Conservation (phyloP, 2,797 vertebrate genomes). For the Macropus fuliginosus region DNA sequence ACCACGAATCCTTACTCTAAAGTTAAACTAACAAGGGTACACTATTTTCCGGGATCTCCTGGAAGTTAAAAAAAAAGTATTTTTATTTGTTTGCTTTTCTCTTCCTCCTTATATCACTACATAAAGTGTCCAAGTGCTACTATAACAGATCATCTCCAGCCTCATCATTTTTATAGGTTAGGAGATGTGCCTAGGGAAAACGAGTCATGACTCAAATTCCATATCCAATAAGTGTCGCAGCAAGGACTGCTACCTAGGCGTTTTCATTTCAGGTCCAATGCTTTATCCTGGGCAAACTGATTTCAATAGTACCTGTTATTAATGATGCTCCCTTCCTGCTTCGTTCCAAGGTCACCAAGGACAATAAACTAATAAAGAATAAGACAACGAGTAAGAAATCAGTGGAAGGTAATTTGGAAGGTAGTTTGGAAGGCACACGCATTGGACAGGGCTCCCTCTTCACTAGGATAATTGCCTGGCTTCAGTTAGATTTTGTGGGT, state of each 20-base stretch:
- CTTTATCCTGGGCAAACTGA: neutral
- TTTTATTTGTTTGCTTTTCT: neutral
- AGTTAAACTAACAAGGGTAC: neutral
- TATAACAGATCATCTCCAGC: neutral
- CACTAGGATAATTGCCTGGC: constrained; percentile 55
- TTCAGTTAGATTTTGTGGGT: constrained; percentile 38
- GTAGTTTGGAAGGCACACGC: neutral
- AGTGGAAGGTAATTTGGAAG: neutral
- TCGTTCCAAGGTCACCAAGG: neutral
- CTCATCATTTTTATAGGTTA: neutral
- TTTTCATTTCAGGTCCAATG: neutral
- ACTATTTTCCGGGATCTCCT: neutral
- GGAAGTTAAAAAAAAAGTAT: neutral
- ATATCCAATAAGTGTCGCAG: neutral
- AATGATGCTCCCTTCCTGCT: neutral
- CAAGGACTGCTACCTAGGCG: neutral
- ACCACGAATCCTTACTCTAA: neutral
- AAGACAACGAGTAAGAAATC: neutral
- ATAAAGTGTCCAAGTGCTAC: neutral
- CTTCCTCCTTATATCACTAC: neutral
- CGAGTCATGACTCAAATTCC: neutral
- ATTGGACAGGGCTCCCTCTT: constrained; percentile 52
- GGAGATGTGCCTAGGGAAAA: neutral
- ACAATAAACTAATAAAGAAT: neutral
- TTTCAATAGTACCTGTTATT: neutral